These are phyloP conservation scores for Rhabdomys dilectus DNA, from an alignment of 2,113 vertebrate species.

Conservation along the genomic window DNA sequence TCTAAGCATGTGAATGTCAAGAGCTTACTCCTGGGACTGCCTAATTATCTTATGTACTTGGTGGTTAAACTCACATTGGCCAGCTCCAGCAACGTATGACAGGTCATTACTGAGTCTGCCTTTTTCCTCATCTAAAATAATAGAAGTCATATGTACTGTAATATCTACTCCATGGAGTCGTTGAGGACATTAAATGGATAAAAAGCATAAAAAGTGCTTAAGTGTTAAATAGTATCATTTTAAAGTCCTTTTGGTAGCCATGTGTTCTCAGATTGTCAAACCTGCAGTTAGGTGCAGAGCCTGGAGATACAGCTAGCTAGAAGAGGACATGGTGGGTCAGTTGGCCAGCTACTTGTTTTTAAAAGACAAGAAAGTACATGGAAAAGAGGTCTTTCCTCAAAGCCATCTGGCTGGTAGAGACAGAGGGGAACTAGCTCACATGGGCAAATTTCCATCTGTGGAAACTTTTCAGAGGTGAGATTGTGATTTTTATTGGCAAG, in stretches of 20 bases:
- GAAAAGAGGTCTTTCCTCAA: neutral
- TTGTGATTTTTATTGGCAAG: neutral
- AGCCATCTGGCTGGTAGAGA: neutral
- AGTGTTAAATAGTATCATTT: conserved; percentile 26
- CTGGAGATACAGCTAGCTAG: neutral
- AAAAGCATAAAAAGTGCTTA: neutral
- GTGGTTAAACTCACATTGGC: neutral
- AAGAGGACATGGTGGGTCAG: neutral
- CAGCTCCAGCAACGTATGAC: neutral
- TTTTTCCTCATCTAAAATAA: conserved; percentile 35
- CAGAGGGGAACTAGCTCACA: neutral
- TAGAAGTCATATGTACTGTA: neutral
- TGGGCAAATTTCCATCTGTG: neutral
- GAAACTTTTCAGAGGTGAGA: neutral
- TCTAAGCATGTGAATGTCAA: neutral
- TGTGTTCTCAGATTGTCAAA: neutral
- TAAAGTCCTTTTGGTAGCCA: neutral
- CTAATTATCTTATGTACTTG: neutral
- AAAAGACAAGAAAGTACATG: conserved; percentile 17
- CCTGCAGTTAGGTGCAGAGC: neutral
- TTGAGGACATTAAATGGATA: conserved; percentile 34
- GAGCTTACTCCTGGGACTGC: neutral
- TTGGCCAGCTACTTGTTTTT: conserved; percentile 19
- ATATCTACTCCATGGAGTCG: neutral
- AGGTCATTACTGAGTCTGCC: neutral